phyloP scores from a whole-genome alignment of 1,140 invertebrate species.

The Nasonia giraulti region DNA sequence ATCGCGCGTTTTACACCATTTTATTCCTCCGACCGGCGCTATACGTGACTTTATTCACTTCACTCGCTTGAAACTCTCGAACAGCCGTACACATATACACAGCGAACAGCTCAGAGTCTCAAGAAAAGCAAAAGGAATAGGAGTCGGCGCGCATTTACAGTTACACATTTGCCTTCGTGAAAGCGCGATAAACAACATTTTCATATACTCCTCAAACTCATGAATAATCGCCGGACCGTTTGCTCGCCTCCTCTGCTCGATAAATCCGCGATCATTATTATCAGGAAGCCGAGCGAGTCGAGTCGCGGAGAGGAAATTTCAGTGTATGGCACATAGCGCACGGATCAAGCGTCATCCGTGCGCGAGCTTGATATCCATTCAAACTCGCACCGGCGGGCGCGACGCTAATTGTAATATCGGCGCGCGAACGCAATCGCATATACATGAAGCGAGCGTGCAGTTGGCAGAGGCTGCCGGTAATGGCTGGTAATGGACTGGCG shows the following conservation, averaged over 20 bases:
- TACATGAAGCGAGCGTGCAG: too few relatives aligned
- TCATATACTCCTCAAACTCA: background rate
- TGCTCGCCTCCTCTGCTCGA: background rate
- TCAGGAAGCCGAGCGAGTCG: background rate
- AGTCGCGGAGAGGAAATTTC: background rate
- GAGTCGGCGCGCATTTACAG: background rate
- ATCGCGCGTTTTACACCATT: background rate
- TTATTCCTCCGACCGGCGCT: background rate
- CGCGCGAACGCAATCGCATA: background rate
- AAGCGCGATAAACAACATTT: conserved; percentile 9
- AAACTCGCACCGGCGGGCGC: background rate
- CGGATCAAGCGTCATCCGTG: too few relatives aligned
- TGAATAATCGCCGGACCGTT: background rate
- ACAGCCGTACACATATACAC: background rate
- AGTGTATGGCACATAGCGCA: background rate
- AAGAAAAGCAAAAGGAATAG: conserved; percentile 4
- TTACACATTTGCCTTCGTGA: conserved; percentile 1
- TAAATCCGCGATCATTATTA: background rate
- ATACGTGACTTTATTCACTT: background rate
- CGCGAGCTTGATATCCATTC: too few relatives aligned
- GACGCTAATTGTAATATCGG: background rate
- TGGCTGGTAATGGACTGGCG: background rate
- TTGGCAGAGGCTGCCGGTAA: background rate
- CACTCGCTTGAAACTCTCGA: background rate
- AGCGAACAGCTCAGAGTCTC: too few relatives aligned